Evolutionary conservation across 2,888 invertebrate genomes (phyloP).

Genomic region (Oligia strigilis): DNA sequence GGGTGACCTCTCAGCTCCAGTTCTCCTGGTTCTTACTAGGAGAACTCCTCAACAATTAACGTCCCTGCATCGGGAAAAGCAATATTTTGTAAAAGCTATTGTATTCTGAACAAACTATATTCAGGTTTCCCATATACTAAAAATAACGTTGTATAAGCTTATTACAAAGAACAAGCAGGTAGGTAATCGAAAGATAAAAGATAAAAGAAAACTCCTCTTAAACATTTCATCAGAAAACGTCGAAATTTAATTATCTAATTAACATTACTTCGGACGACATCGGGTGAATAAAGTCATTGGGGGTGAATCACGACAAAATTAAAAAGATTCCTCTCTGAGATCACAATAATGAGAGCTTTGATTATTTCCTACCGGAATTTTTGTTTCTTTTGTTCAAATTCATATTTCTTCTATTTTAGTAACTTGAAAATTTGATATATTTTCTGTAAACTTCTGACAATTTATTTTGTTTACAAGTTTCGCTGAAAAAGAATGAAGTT

Average conservation of each 20-base stretch:
- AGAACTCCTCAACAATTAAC: too few relatives aligned
- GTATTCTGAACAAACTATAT: too few relatives aligned
- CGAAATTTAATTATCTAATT: constrained; percentile 82
- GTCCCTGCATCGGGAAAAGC: too few relatives aligned
- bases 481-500: neutral
- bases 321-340: constrained; percentile 71
- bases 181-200: constrained; percentile 57
- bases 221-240: constrained; percentile 76
- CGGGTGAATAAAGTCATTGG: constrained; percentile 79
- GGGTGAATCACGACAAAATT: constrained; percentile 76
- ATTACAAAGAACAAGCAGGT: constrained; percentile 56
- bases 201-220: constrained; percentile 69
- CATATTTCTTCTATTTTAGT: constrained; percentile 3
- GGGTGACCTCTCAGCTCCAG: too few relatives aligned
- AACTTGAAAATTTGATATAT: neutral
- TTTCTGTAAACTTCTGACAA: neutral
- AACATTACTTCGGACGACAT: constrained; percentile 77
- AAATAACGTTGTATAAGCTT: constrained; percentile 38
- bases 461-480: neutral
- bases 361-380: constrained; percentile 68
- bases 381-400: constrained; percentile 49
- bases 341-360: constrained; percentile 71
- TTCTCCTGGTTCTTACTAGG: too few relatives aligned
- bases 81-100: too few relatives aligned
- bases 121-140: too few relatives aligned